These are phyloP conservation scores for Nasonia oneida DNA, from an alignment of 2,888 invertebrate species.

Conservation along the genomic window DNA sequence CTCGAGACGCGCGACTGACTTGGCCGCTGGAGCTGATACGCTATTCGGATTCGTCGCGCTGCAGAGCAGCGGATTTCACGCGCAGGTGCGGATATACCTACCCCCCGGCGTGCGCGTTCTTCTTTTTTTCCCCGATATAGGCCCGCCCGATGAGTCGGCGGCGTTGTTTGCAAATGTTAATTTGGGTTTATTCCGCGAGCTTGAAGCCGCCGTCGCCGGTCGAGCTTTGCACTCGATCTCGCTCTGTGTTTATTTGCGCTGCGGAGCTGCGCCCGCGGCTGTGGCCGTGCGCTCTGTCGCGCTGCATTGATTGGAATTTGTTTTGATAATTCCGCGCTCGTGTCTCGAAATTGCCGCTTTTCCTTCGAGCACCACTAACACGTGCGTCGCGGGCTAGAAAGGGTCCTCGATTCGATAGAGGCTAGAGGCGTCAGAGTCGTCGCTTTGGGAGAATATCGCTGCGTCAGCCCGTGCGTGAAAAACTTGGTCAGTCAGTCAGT, in stretches of 20 bases:
- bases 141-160: background rate
- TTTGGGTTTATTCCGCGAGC: slow-evolving; percentile 13
- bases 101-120: background rate
- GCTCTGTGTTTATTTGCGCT: slow-evolving; percentile 19
- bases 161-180: background rate
- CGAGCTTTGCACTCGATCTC: background rate
- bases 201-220: background rate
- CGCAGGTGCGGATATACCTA: background rate
- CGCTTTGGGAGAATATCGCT: background rate
- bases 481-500: background rate
- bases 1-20: slow-evolving; percentile 37
- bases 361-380: background rate
- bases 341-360: too few species aligned
- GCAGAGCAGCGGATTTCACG: slow-evolving; percentile 32
- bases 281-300: background rate
- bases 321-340: background rate
- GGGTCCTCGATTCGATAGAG: slow-evolving; percentile 21
- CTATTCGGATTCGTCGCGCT: slow-evolving; percentile 64
- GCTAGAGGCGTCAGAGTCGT: slow-evolving; percentile 22
- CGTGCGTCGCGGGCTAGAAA: background rate
- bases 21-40: slow-evolving; percentile 54
- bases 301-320: slow-evolving; percentile 7
- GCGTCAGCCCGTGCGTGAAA: background rate
- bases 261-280: background rate
- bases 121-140: background rate